phyloP scores from a whole-genome alignment of 2,888 invertebrate species.

The Andrena minutula region DNA sequence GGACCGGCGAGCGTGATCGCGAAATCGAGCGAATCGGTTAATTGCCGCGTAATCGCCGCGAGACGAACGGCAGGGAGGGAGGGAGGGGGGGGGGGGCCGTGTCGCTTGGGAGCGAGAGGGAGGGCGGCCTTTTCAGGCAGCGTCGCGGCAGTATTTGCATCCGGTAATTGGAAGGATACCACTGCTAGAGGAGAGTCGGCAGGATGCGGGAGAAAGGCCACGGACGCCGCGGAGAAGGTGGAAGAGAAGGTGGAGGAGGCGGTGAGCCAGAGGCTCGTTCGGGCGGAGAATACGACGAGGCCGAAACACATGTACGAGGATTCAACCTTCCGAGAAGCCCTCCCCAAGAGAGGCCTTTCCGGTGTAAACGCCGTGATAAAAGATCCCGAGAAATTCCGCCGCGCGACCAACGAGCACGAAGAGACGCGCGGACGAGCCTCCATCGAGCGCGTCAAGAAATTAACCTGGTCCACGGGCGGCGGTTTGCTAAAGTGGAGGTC shows the following conservation, averaged over 20 bases:
- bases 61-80: slow-evolving; percentile 5
- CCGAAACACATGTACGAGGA: slow-evolving; percentile 59
- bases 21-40: slow-evolving; percentile 59
- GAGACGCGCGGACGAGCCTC: not conserved
- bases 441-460: slow-evolving; percentile 9
- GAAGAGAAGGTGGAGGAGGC: slow-evolving; percentile 25
- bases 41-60: slow-evolving; percentile 55
- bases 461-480: slow-evolving; percentile 11
- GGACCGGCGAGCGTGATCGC: slow-evolving; percentile 26
- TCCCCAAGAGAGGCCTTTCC: slow-evolving; percentile 30
- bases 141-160: slow-evolving; percentile 59
- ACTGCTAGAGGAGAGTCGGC: not conserved
- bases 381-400: slow-evolving; percentile 44
- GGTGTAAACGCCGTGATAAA: slow-evolving; percentile 57
- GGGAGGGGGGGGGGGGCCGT: slow-evolving; percentile 4
- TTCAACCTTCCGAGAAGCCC: slow-evolving; percentile 57
- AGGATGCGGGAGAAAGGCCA: slow-evolving; percentile 7
- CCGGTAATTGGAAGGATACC: slow-evolving; percentile 60
- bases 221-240: not conserved
- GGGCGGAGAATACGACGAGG: slow-evolving; percentile 51
- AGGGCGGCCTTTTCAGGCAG: slow-evolving; percentile 36
- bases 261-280: slow-evolving; percentile 50
- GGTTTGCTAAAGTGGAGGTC: not conserved
- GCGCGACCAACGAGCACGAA: not conserved
- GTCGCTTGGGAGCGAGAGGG: not conserved